Base-by-base conservation (phyloP, 2,888 invertebrate species). In the Archaeoteleia sp. region DNA sequence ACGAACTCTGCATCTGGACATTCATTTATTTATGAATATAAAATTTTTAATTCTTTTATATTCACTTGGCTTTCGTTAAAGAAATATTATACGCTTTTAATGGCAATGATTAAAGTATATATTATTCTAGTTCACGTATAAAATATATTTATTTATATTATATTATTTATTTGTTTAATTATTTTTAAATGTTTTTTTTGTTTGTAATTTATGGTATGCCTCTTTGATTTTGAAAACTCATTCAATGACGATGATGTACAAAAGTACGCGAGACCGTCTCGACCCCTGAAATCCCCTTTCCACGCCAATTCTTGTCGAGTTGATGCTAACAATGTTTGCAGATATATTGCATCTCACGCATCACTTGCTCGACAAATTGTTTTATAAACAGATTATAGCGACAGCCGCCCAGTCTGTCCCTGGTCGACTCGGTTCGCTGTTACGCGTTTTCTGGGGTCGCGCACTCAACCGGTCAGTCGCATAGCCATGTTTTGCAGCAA, bases 331-430 rank as follows among this genome's bases (percentile, higher is more conserved):
- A 85, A 85, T 84, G 84, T 85, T 85, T 85, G 85, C 79, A 83
- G 85, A 85, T 85, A 84, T 84, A 85, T 85, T 84, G 85, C 83
- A 82, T 85, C 84, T 84, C 90, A 90, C 90, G 91, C 91, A 90
- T 90, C 91, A 90, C 86, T 87, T 88, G 88, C 88, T 87, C 88
- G 88, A 90, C 91, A 91, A 91, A 91, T 91, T 91, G 91, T 91
- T 90, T 90, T 89, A 90, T 91, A 91, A 91, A 90, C 90, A 91
- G 91, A 91, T 91, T 91, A 91, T 89, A 88, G 88, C 88, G 84
- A 86, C 87, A 82, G 85, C 85, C 86, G 86, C 86, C 45, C 58
- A 20, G 70, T 54, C 53, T 53, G 53, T 63, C 51, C 54, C 54
- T 45, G 53, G 43, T 32, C 45, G 54, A 37, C 60, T 51, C 34